Evolutionary conservation across 2,797 vertebrate species (phyloP), one percentile per base, ranked within the genome.

Genomic region (Hafferia zeledoni): DNA sequence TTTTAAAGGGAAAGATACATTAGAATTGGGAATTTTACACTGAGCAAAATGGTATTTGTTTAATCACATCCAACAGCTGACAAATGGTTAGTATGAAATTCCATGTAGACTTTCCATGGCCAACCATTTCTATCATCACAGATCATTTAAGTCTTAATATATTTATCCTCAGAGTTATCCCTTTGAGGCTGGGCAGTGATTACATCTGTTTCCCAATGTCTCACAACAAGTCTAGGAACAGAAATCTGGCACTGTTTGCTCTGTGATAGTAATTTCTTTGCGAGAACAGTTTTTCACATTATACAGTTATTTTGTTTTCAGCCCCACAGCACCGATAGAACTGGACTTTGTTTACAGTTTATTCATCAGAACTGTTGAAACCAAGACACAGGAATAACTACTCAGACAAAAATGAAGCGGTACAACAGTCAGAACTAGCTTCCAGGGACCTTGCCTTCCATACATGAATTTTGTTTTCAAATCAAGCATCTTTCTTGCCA

Each of bases 171-270:
- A 78, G 25, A 85, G 44, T 59, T 75, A 78, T 71, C 59, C 79
- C 89, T 87, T 68, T 78, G 91, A 93, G 87, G 47, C 76, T 87
- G 82, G 39, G 31, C 20, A 81, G 30, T 91, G 92, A 93, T 81
- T 87, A 60, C 63, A 59, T 93, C 43, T 76, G 88, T 83, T 85
- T 91, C 55, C 53, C 53, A 89, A 7, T n/a, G 71, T 63, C 89
- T 85, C 92, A 85, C 47, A 88, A 75, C 56, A 93, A 92, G 53
- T 69, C 65, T 79, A 88, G 72, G 91, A 96, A 65, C 31, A 92
- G 68, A 95, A 89, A 14, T 72, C 84, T 90, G 87, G 61, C 72
- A 44, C 37, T 71, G 61, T 61, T 89, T 85, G 16, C 72, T 74
- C 65, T 55, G 16, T 30, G 19, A 35, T 17, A 60, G 56, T 33